Base-by-base conservation (phyloP, 2,888 invertebrate species). In the Fabriciana adippe region DNA sequence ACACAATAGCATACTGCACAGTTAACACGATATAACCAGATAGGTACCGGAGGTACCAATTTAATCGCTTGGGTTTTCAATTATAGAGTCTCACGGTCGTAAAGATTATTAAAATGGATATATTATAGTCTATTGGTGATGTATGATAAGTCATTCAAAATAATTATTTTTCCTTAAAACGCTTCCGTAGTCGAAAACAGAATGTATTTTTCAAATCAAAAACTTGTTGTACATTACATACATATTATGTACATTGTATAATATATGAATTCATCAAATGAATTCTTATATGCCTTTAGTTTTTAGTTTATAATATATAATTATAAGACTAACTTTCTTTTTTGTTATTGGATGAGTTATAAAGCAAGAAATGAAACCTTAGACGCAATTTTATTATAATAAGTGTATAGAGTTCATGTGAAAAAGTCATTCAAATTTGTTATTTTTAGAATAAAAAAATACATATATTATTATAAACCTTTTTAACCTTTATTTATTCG, bases 21-120 rank as follows among this genome's bases (percentile, higher is more conserved):
- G 55, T 53, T 65, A 65, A 67, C 57, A 55, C 53, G 59, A 64
- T 45, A 71, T 62, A 54, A 66, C 56, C 64, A 61, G 55, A 68
- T 31, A 53, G 41, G 41, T 61, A 70, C 68, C 61, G 69, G 70
- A 67, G 71, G 66, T 69, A 66, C 50, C 67, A 66, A 70, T 70
- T 72, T 69, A 60, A 71, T 67, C 66, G 68, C 71, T 69, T 69
- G 55, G 18, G 51, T 69, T 67, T 62, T 69, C 71, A 70, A 73
- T 72, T 66, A 70, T 54, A 60, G 54, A 69, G 67, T 73, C 70
- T 68, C 70, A 73, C 71, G 71, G 55, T 63, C 50, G 57, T 35
- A 57, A 53, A 51, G 41, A 63, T 68, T 61, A 67, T 65, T 64
- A 63, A 63, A 62, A 65, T 53, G 18, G n/a, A 48, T 45, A 56